Evolutionary conservation across 53 echinoderm and acorn worm genomes (phyloP), one percentile per base, ranked within the genome.

Genomic region (Actinopyga echinites): DNA sequence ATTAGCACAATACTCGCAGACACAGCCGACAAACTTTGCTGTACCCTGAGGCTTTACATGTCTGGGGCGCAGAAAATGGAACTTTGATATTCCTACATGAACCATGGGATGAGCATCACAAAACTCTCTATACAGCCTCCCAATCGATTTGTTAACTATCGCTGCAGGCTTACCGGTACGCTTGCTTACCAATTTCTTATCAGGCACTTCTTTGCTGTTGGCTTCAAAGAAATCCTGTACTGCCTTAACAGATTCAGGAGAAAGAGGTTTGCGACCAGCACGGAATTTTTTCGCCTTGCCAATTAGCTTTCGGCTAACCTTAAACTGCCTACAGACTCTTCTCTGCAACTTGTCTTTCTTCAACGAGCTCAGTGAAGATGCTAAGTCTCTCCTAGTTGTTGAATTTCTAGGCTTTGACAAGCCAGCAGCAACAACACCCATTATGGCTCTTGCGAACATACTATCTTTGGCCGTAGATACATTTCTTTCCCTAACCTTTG

Each of bases 1-100:
- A 17, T 90, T 90, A 83, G 75, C 90, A 56, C 90, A 86, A 34
- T 90, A 90, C 53, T 90, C 86, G 42, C 90, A 90, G 21, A 90
- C 35, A 63, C 90, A 86, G 8, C 86, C 86, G 13, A 65, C 29
- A 36, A 74, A 86, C 56, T 83, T 86, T 8, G 79, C 78, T 64
- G 74, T 56, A 28, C 20, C 30, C 30, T 38, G 62, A 3, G 60
- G 56, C 45, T 79, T 86, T 11, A 90, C 79, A 45, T 86, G 42
- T 8, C 25, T 40, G 8, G 90, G 90, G 11, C 86, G 63, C 42
- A 25, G 83, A 9, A 1, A 20, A 54, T 56, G 65, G 65, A 90
- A 90, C 28, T n/a, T 44, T 6, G 53, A 37, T 28, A 37, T 6
- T 6, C 75, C 8, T 3, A 90, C 75, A 40, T 19, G 38, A 29